Conservation (phyloP, 2,888 invertebrate genomes). For the Liposcelis brunnea region DNA sequence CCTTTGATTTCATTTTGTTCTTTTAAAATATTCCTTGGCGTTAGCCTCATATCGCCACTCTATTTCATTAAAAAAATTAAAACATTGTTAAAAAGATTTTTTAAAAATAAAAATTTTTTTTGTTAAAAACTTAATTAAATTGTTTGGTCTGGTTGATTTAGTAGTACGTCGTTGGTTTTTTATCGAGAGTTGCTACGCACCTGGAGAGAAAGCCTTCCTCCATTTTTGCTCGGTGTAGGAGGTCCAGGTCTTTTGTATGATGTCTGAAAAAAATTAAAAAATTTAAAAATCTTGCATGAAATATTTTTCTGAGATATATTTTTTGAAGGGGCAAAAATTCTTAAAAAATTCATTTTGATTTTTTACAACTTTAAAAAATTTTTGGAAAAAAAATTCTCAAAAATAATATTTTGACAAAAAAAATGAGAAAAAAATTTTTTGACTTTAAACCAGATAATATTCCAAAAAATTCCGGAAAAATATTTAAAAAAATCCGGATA, state of each 20-base stretch:
- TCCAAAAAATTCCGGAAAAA: not conserved
- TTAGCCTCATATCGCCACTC: slow-evolving; percentile 31
- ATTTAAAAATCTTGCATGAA: too few species aligned
- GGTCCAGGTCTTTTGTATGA: slow-evolving; percentile 74
- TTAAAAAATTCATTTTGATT: too few species aligned
- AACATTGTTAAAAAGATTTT: not conserved
- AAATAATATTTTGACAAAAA: not conserved
- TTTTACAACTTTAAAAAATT: not conserved
- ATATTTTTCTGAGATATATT: too few species aligned
- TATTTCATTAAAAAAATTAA: not conserved
- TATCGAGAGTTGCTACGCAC: too few species aligned
- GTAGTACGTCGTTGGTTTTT: too few species aligned
- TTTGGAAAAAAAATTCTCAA: slow-evolving; percentile 4
- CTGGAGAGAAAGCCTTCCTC: slow-evolving; percentile 51
- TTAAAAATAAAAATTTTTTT: too few species aligned
- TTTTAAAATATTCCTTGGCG: slow-evolving; percentile 36
- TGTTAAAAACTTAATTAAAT: slow-evolving; percentile 1
- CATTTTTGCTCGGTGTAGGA: slow-evolving; percentile 72
- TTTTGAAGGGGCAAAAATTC: too few species aligned
- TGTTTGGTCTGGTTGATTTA: slow-evolving; percentile 17
- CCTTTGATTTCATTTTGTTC: slow-evolving; percentile 36
- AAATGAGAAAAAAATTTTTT: too few species aligned
- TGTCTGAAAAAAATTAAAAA: slow-evolving; percentile 30
- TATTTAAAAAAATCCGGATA: not conserved
- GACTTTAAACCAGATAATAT: too few species aligned